Base-by-base conservation (phyloP, 2,888 invertebrate genomes). In the Hymenopus coronatus region DNA sequence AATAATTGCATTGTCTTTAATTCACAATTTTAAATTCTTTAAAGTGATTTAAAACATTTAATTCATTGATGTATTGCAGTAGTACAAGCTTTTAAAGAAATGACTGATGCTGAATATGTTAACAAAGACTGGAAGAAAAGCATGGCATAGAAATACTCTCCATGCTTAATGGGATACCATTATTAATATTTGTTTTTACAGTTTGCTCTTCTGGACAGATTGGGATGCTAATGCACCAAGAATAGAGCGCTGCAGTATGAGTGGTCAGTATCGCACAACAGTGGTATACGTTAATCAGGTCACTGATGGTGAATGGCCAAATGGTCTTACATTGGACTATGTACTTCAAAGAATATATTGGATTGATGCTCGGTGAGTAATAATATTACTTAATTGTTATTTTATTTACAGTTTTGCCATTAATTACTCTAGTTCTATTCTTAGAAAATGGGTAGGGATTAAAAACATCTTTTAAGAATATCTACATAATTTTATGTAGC, bases 131-230 rank as follows among this genome's bases (percentile, higher is more conserved):
- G 6, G 33, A 40, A 3, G 12, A 0, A 40, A 20, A 70, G 4
- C 54, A 70, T 20, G 25, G 1, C 14, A 70, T 20, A 70, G 25
- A 70, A 20, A 70, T 70, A 70, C 3, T 70, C 20, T 70, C 54
- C 2, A 20, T 70, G 54, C 54, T 20, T 70, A 70, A 0, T 20
- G n/a, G 14, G n/a, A 15, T n/a, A 83, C 14, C 27, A 20, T 83
- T 83, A 83, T 83, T 20, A n/a, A 28, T 83, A 8, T 83, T 89
- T 88, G 90, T 85, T 88, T 89, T 91, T 91, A 84, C 92, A 94
- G 95, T 91, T 93, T 94, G 91, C 93, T 98, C 91, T 98, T 98
- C 94, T 98, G 98, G 98, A 97, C 96, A 40, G 98, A 98, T 94
- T 98, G 98, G 98, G 96, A 96, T 92, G 95, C 95, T 91, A 94